Evolutionary conservation across 2,113 vertebrate species (phyloP), one percentile per base, ranked within the genome.

Genomic region (Hystrix cristata): DNA sequence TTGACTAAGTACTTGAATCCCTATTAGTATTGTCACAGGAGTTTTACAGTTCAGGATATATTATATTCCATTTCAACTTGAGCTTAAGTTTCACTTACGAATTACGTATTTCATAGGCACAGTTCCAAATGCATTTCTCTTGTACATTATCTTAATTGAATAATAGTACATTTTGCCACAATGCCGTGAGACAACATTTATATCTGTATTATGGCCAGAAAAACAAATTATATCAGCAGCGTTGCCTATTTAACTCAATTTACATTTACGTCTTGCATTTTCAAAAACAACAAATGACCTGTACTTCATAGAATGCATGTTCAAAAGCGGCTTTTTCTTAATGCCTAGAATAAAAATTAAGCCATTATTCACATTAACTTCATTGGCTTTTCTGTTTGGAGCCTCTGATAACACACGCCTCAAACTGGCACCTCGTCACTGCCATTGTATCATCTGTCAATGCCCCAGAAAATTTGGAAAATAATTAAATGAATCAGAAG

Each of bases 311-410:
- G 69, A 78, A 80, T 55, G 76, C 51, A 27, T 5, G 71, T 65
- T 90, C n/a, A 69, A 80, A 78, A 83, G 76, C 87, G 78, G 69
- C 69, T 85, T 91, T 84, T 78, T 72, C 72, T 94, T 90, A 80
- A 76, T 43, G 51, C 43, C 91, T 84, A 84, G 84, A 90, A 80
- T 92, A 85, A 94, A 97, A 95, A 96, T 93, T 43, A 96, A 90
- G 34, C 71, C 76, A 95, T 96, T 94, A 91, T 79, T 91, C 18
- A 21, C 93, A 98, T 95, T 53, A 87, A 64, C 64, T 87, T 97
- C 96, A 97, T 97, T 78, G 91, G 94, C 90, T 94, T 85, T 97
- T 95, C 92, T 65, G 8, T 55, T 81, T 64, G 82, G 85, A 43
- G 51, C 65, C 51, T 93, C 94, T 97, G 96, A 96, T 95, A 96